Base-by-base conservation (phyloP, 92 coral and sea anemone species). In the Palythoa grandiflora region DNA sequence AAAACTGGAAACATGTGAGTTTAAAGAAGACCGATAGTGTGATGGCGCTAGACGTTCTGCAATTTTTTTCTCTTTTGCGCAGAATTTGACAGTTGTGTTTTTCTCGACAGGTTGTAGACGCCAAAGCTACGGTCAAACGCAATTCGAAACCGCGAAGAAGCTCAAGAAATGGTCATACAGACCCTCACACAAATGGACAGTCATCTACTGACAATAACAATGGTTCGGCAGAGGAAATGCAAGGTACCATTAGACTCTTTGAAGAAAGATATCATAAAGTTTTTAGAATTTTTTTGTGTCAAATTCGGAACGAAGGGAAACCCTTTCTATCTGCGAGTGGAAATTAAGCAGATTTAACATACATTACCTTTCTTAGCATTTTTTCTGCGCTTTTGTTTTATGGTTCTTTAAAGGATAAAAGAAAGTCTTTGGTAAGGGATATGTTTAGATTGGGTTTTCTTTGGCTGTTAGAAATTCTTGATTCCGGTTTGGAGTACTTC, bases 1-100 rank as follows among this genome's bases (percentile, higher is more conserved):
- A 96, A 71, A 93, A 96, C 89, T 97, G 99, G 99, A 95, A 92
- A 80, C 99, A 97, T 85, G 99, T 97, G 91, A 91, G 99, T 85
- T 8, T 47, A 20, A 38, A 65, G 54, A 1, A 9, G 36, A 48
- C 54, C 77, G 88, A 71, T 40, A 89, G 35, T 68, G 53, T 86
- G 6, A 6, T 38, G 28, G 17, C 14, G 9, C 5, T 38, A 21
- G 66, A 38, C 36, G 50, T 63, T 47, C 19, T 73, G 61, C 21
- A 37, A 61, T 87, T 36, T 66, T 38, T 47, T 15, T 35, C 11
- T 63, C 48, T 83, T 68, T 81, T n/a, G 44, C 65, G 81, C 60
- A 52, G 17, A 63, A 40, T 39, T 61, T 87, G 86, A 76, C 73
- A 57, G 72, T 72, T 77, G 77, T 16, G 38, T 65, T 68, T 59